These are phyloP conservation scores for Cataglyphis rosenhaueri DNA, from an alignment of 2,888 invertebrate species.

Conservation along the genomic window DNA sequence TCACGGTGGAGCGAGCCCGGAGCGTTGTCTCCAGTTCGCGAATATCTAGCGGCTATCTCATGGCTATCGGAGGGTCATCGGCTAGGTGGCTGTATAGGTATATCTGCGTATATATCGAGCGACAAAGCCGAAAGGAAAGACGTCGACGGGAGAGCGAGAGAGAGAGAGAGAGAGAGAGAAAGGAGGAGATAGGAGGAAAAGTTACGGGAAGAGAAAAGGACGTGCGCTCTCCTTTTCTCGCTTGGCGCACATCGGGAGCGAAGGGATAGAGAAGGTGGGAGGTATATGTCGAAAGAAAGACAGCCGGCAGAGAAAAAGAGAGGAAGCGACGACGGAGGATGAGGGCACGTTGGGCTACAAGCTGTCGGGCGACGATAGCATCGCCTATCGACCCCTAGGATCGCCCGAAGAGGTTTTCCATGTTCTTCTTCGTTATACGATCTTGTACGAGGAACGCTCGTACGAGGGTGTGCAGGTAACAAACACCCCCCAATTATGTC, in stretches of 20 bases:
- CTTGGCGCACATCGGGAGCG: constrained; percentile 29
- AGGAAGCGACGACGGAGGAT: constrained; percentile 64
- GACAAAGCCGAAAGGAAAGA: constrained; percentile 59
- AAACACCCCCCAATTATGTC: constrained; percentile 85
- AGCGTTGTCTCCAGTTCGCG: constrained; percentile 76
- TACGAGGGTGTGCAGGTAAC: constrained; percentile 84
- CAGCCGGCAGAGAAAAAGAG: constrained; percentile 41
- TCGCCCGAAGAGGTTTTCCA: constrained; percentile 85
- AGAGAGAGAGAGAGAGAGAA: not conserved
- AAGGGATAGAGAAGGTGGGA: constrained; percentile 60
- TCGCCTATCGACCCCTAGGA: constrained; percentile 84
- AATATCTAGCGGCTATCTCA: constrained; percentile 79
- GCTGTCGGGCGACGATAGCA: constrained; percentile 83
- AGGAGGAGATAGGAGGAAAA: constrained; percentile 26
- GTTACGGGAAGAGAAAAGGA: constrained; percentile 45
- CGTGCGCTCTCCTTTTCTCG: constrained; percentile 11
- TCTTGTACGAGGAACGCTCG: constrained; percentile 80
- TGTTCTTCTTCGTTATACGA: constrained; percentile 85
- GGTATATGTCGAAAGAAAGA: constrained; percentile 58
- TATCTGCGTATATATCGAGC: constrained; percentile 60
- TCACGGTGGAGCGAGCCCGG: constrained; percentile 68
- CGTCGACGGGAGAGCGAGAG: constrained; percentile 19
- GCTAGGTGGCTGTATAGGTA: constrained; percentile 63
- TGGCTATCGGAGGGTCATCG: constrained; percentile 77
- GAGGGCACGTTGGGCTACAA: constrained; percentile 81